These are phyloP conservation scores for Peribatodes rhomboidaria DNA, from an alignment of 2,888 invertebrate genomes.

Conservation along the genomic window DNA sequence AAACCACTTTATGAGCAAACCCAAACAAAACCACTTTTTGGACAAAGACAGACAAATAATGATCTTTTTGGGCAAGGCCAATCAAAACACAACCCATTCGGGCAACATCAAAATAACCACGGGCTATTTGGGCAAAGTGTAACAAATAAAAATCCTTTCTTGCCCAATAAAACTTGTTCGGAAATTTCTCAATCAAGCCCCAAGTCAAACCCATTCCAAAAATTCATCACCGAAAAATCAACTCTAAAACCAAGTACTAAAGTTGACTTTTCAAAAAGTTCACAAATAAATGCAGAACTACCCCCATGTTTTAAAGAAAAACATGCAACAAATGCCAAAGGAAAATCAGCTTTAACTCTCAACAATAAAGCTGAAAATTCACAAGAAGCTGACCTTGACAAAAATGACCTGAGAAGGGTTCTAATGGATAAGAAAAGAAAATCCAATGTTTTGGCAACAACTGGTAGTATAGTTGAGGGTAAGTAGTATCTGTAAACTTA, in stretches of 20 bases:
- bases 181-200: not conserved
- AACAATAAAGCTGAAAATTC: conserved; percentile 5
- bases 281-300: not conserved
- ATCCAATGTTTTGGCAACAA: conserved; percentile 22
- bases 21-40: not conserved
- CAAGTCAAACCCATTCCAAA: not conserved
- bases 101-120: too few relatives aligned
- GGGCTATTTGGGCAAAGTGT: too few relatives aligned
- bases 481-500: conserved; percentile 24
- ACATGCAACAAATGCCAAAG: not conserved
- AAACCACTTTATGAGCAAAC: not conserved
- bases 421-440: conserved; percentile 58
- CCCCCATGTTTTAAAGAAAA: not conserved
- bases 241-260: conserved; percentile 1
- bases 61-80: not conserved
- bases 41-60: not conserved
- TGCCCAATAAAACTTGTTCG: not conserved
- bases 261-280: conserved; percentile 5
- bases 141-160: not conserved
- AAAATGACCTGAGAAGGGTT: conserved; percentile 59
- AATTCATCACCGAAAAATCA: conserved; percentile 2
- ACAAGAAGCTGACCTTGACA: conserved; percentile 16
- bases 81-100: not conserved
- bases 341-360: conserved; percentile 6
- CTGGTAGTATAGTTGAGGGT: conserved; percentile 38